Evolutionary conservation across 2,888 invertebrate species (phyloP), one percentile per base, ranked within the genome.

Genomic region (Heliconius ismenius): DNA sequence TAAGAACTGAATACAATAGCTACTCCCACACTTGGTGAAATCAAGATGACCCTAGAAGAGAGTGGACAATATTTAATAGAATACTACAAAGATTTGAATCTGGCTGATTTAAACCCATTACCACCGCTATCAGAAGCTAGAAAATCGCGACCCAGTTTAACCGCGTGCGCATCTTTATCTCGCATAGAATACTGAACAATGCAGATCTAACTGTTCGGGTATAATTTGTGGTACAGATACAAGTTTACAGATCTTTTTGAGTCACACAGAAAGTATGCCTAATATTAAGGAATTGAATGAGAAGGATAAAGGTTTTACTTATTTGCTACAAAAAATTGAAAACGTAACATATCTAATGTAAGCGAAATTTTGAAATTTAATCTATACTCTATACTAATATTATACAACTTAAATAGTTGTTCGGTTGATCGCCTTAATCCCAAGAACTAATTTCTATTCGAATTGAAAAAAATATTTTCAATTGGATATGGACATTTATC

Each of bases 161-260:
- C 7, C 73, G 75, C 75, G 75, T 75, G 67, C 68, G 75, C 75
- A 75, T 68, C 58, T 68, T 60, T 67, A 69, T 67, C 67, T 43
- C 67, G 67, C 75, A 75, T 68, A 75, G 75, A 75, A 67, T 75
- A 75, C 65, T 68, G 68, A 67, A 75, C 39, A 58, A 54, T 64
- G 21, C 67, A 36, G 65, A 64, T 54, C 24, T 65, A 43, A 74
- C 58, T 62, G 65, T 43, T 65, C 24, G 7, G 6, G 54, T 62
- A 62, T 72, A 24, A 63, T 73, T 43, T 18, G 62, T 21, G 15
- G 13, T 60, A 60, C 18, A 62, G 18, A 72, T 36, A 15, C 9
- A 60, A 36, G 36, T 36, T 15, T 3, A 4, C 54, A 70, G 54
- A 54, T 26, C 65, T 39, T 65, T 65, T 65, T 26, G 11, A 60